Base-by-base conservation (phyloP, 2,797 vertebrate genomes). In the Choloepus didactylus region DNA sequence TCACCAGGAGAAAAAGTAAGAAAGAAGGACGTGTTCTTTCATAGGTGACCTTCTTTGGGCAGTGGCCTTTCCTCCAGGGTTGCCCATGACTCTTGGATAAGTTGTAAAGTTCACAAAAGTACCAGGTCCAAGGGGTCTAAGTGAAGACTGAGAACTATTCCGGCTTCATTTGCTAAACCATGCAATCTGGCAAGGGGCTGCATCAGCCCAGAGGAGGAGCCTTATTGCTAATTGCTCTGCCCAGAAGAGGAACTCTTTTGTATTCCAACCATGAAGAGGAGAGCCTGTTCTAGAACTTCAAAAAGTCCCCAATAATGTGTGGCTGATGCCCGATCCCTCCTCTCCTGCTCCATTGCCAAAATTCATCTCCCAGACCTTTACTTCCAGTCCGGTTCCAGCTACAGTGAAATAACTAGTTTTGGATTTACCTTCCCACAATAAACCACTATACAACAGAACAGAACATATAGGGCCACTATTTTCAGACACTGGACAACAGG, bases 1-100 rank as follows among this genome's bases (percentile, higher is more conserved):
- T 88, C 79, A 89, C 38, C 15, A 93, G 93, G 84, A 67, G 60
- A 93, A 81, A 77, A 82, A 64, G 35, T 18, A 85, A 62, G 31
- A 18, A 62, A 80, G 73, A 64, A 27, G 27, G 6, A 89, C 31
- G 49, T 83, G 29, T 73, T 70, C 18, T 60, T 59, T 83, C 44
- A 46, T 41, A 84, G 73, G 60, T 11, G n/a, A 51, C 35, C 23
- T n/a, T 81, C 44, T 14, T 29, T 56, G 35, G 35, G 46, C n/a
- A 88, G 18, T 27, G 29, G 21, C 51, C 15, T 41, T 72, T 56
- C 27, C n/a, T 9, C 18, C 44, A 15, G 56, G 21, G 64, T 41
- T 96, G 9, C 15, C 9, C 56, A 21, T 38, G 38, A 16, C 23
- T 84, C 25, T 69, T 54, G 41, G 44, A 41, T 10, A 60, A 41